Conservation (phyloP, 2,888 invertebrate species). For the Nycteola revayana region DNA sequence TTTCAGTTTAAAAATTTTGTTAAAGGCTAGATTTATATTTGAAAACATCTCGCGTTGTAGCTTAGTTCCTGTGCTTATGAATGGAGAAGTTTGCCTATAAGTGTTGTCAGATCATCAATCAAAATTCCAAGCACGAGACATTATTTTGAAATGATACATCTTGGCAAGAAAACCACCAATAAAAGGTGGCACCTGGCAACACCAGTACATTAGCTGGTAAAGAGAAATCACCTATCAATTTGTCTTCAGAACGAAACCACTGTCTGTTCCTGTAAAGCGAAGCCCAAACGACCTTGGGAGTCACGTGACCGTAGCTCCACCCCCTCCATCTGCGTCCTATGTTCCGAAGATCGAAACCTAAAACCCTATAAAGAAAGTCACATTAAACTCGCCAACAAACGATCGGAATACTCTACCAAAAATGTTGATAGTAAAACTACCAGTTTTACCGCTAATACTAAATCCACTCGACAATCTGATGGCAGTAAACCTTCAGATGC, state of each 20-base stretch:
- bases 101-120: conserved; percentile 32
- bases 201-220: conserved; percentile 33
- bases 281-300: conserved; percentile 47
- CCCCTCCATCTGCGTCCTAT: conserved; percentile 64
- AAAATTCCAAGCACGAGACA: conserved; percentile 4
- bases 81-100: too few relatives aligned
- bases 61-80: too few relatives aligned
- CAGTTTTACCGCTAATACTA: conserved; percentile 36
- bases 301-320: conserved; percentile 52
- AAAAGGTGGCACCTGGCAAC: conserved; percentile 25
- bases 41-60: too few relatives aligned
- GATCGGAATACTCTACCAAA: conserved; percentile 30
- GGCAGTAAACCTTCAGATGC: conserved; percentile 47
- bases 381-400: conserved; percentile 33
- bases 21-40: too few relatives aligned
- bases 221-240: conserved; percentile 41
- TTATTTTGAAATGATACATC: not conserved
- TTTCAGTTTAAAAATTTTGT: too few relatives aligned
- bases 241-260: conserved; percentile 66
- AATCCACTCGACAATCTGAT: conserved; percentile 40
- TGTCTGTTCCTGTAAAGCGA: conserved; percentile 53
- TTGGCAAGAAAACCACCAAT: conserved; percentile 9
- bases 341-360: conserved; percentile 49
- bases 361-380: conserved; percentile 32
- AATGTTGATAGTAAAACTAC: conserved; percentile 40